Evolutionary conservation across 2,888 invertebrate genomes (phyloP), one percentile per base, ranked within the genome.

Genomic region (Clanis bilineata): DNA sequence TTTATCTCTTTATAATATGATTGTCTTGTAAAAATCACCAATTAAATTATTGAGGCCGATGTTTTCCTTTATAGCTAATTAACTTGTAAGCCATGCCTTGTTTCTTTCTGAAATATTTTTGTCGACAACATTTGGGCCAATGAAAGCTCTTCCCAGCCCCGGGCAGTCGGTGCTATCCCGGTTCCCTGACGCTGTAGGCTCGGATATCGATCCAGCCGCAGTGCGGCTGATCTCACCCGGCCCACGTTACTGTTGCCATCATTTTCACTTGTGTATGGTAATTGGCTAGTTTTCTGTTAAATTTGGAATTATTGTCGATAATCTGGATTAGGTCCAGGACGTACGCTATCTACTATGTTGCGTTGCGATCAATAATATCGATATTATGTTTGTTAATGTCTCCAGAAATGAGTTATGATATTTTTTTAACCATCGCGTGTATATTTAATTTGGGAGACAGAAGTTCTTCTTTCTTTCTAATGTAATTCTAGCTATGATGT

Each of bases 131-230:
- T 36, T 36, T 36, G 36, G 36, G 9, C 36, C 12, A 36, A 36
- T 36, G 12, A 10, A 36, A 10, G 1, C 36, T 36, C 7, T 36
- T 36, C 36, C 32, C 36, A 12, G 36, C 36, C 36, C 54, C 15
- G n/a, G 54, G 54, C 15, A 10, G 36, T 32, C 23, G 56, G 23
- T 7, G 59, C 61, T 60, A 67, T 68, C 70, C 73, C 69, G 77
- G 76, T 72, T 70, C 54, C 63, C 58, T 23, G 21, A 62, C 64
- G 71, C 76, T 72, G 75, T 73, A 69, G 74, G 70, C 67, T 65
- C 61, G 63, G 59, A 73, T 79, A 83, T 83, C 84, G 82, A 84
- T 84, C 78, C 71, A 66, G 69, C 73, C 84, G 85, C 85, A 85
- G 73, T 85, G 85, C 85, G 83, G 79, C 65, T 70, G 65, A 72